A percentile compares a stretch with the other conserved stretches of the same genome.
phyloP scores from a whole-genome alignment of 2,113 vertebrate genomes.

The Heterochromis multidens region DNA sequence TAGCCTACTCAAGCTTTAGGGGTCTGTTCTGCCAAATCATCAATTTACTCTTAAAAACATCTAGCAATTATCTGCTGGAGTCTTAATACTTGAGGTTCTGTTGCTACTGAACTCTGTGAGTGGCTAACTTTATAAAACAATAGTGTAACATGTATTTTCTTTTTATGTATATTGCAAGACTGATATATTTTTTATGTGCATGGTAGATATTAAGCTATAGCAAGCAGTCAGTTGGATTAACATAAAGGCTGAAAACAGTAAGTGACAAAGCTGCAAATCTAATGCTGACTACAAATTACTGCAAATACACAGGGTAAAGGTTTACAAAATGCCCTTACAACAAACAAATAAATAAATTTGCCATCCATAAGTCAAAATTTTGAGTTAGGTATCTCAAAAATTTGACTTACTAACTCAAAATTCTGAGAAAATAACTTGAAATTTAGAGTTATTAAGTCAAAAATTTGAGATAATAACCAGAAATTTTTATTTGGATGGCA shows the following conservation, averaged over 20 bases:
- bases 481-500: no score
- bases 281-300: not conserved
- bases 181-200: not conserved
- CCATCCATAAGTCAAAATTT: no score
- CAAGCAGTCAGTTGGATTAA: not conserved
- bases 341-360: no score
- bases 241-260: not conserved
- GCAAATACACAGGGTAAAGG: not conserved
- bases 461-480: no score
- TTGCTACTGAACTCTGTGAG: no score
- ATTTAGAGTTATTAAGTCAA: no score
- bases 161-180: not conserved
- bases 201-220: not conserved
- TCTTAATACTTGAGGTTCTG: no score
- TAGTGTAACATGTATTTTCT: not conserved
- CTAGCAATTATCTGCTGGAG: not conserved
- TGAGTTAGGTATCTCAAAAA: no score
- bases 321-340: not conserved
- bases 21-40: not conserved
- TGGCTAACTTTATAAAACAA: no score
- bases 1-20: not conserved
- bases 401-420: no score
- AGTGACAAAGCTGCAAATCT: rapidly evolving
- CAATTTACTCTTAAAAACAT: not conserved
- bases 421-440: no score